Evolutionary conservation across 1,140 invertebrate genomes (phyloP), one percentile per base, ranked within the genome.

Genomic region (Achatina immaculata): DNA sequence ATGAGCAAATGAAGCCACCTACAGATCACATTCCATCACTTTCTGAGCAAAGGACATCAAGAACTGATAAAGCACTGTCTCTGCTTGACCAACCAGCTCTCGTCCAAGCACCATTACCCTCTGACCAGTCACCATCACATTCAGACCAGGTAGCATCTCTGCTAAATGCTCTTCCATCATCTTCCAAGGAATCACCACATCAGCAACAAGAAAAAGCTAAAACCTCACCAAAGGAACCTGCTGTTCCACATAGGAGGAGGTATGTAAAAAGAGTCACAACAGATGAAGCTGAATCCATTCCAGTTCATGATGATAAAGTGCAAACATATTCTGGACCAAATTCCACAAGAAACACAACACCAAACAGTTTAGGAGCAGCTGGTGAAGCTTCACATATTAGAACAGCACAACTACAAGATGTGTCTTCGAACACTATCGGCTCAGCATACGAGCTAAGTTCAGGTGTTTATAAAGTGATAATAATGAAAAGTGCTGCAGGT

Each of bases 401-500:
- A 66, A 16, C 48, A 85, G 16, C 78, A 48, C n/a, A n/a, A n/a
- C n/a, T n/a, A n/a, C n/a, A n/a, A n/a, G n/a, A n/a, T n/a, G n/a
- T n/a, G n/a, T n/a, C n/a, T n/a, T n/a, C n/a, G n/a, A 62, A 28
- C 28, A 6, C 28, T 28, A 28, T 28, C 0, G 11, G 4, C 16
- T 62, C 58, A 62, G 4, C 58, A 62, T n/a, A 31, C 31, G n/a
- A 62, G 16, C 58, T 82, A 31, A 55, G 36, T 0, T 19, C 62
- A 42, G 83, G 83, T 1, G 55, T 83, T 40, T 75, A 75, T 69
- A 86, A 88, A 14, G 83, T 89, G 0, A 73, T 82, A 7, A 85
- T 90, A 83, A 92, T 94, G 31, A 98, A 98, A 89, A 96, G 97
- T 85, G 95, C 95, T 81, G 95, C 95, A 82, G 96, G 96, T 14